phyloP scores from a whole-genome alignment of 2,888 invertebrate genomes.

The Crepidodera aurea region DNA sequence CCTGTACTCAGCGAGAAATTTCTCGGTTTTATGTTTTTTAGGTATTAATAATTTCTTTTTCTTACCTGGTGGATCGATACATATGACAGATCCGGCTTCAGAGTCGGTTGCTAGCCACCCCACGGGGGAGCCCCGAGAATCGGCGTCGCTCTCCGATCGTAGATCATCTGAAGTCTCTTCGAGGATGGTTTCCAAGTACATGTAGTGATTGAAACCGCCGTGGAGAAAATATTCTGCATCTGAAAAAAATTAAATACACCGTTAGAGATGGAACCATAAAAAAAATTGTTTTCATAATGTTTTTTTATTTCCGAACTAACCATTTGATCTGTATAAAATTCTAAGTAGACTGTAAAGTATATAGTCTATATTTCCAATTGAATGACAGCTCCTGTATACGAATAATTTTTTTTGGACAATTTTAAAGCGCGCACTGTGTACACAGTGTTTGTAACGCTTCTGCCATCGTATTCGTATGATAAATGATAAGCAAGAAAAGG shows the following conservation, averaged over 20 bases:
- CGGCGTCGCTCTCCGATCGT: constrained; percentile 73
- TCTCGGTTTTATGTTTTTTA: no score
- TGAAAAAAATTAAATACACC: constrained; percentile 50
- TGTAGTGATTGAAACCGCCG: constrained; percentile 63
- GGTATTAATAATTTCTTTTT: background rate
- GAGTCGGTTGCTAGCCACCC: constrained; percentile 72
- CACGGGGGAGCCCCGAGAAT: constrained; percentile 55
- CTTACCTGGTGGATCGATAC: constrained; percentile 66
- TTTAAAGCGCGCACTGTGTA: no score
- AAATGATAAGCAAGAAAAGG: background rate
- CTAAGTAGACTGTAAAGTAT: no score
- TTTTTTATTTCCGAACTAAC: no score
- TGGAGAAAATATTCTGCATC: constrained; percentile 62
- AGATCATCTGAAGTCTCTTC: constrained; percentile 90
- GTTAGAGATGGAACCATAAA: no score
- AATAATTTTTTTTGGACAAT: no score
- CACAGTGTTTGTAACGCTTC: no score
- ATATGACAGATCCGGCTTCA: constrained; percentile 83
- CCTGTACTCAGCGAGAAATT: no score
- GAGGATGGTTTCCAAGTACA: constrained; percentile 85
- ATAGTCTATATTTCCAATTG: no score
- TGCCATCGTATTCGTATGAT: no score
- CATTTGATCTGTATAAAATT: no score
- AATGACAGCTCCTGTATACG: no score
- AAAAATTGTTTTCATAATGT: background rate